Evolutionary conservation across 2,797 vertebrate species (phyloP).

Genomic region (Spinus olivaceus): DNA sequence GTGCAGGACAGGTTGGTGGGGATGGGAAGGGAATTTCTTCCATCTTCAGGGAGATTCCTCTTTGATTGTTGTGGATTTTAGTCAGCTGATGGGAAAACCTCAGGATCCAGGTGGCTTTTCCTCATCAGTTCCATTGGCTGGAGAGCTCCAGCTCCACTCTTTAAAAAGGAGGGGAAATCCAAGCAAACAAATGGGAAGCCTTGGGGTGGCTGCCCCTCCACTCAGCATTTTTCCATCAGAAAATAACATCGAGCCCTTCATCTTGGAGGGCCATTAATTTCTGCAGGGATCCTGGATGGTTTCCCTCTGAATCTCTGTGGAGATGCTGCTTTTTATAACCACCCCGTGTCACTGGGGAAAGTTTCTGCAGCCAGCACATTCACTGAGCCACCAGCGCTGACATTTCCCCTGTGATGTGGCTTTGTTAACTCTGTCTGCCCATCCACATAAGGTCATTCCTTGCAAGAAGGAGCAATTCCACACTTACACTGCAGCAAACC

Average conservation of each 20-base stretch:
- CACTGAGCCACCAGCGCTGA: slow-evolving; percentile 21
- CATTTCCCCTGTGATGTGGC: slow-evolving; percentile 23
- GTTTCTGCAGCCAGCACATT: slow-evolving; percentile 32
- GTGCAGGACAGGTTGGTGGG: neutral
- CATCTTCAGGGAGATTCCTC: neutral
- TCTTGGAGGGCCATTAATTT: neutral
- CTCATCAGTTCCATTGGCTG: neutral
- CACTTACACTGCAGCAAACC: neutral
- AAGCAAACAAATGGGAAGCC: neutral
- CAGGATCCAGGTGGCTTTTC: neutral
- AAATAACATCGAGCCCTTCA: neutral
- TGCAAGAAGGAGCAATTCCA: neutral
- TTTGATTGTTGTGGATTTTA: neutral
- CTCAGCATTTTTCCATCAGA: neutral
- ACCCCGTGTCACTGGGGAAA: slow-evolving; percentile 3
- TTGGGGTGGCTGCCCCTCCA: neutral
- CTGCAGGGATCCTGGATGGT: slow-evolving; percentile 24
- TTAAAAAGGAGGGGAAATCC: neutral
- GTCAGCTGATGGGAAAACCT: neutral
- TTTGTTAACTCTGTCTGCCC: neutral
- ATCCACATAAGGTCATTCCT: slow-evolving; percentile 19
- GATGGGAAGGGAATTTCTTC: neutral
- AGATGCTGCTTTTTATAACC: slow-evolving; percentile 57
- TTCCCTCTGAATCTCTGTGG: slow-evolving; percentile 29
- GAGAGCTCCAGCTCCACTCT: neutral